Base-by-base conservation (phyloP, 2,113 vertebrate genomes). In the Melanerpes formicivorus region DNA sequence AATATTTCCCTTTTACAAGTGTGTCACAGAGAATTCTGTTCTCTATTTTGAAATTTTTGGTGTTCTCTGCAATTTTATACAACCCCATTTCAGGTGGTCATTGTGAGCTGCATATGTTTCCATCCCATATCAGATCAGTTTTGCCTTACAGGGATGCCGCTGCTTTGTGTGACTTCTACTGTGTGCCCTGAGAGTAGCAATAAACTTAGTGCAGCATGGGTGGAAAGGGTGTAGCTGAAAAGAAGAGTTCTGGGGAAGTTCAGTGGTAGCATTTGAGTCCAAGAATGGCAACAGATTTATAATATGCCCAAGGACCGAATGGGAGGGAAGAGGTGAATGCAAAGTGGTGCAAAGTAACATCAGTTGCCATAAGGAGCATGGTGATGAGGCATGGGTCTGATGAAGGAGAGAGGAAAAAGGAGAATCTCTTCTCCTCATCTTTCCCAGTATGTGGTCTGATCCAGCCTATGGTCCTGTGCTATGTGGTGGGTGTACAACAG, bases 401-500 rank as follows among this genome's bases (percentile, higher is more conserved):
- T 37, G 73, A 48, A 48, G 12, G 17, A 73, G 29, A 32, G 40
- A 50, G 5, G 59, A n/a, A 56, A 69, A 74, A 72, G 32, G 21
- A 72, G 17, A 19, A 48, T 60, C 11, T 55, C 15, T 25, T 76
- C 14, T 59, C n/a, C 23, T 34, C 14, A 22, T 59, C 44, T 29
- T 46, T 9, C 16, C 10, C 48, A n/a, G 84, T 4, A 2, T 22
- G 27, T 12, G 26, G 22, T 29, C 64, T 54, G 69, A 42, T 42
- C n/a, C 67, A 14, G 54, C 9, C 67, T 1, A 0, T 19, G 66
- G 34, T 40, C 27, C 73, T 59, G 72, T 26, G 62, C 62, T 17
- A 0, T 2, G 0, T 3, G 30, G 40, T 2, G 13, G 55, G 19
- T 26, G 29, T 29, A 14, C 6, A 17, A 71, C 1, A 1, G 65